Evolutionary conservation across 2,797 vertebrate species (phyloP).

Genomic region (Poecile montanus): DNA sequence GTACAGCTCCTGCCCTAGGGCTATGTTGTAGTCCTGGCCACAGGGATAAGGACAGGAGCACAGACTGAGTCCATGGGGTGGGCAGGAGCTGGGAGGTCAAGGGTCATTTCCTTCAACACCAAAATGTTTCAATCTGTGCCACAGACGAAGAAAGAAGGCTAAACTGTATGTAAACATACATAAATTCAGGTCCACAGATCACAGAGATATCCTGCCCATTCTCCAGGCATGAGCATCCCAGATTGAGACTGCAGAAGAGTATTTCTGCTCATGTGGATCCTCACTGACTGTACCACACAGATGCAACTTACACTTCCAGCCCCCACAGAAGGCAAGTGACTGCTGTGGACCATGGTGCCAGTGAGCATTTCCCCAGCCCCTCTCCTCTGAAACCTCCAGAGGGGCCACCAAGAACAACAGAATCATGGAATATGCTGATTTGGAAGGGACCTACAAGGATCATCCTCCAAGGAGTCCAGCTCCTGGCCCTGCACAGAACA

Average conservation of each 20-base stretch:
- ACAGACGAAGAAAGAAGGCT: not conserved
- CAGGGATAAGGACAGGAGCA: not conserved
- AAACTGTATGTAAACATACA: not conserved
- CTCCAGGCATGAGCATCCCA: not conserved
- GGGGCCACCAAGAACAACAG: fast-evolving
- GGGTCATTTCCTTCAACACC: not conserved
- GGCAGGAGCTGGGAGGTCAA: not conserved
- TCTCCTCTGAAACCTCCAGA: not conserved
- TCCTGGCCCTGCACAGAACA: not conserved
- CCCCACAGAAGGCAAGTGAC: not conserved
- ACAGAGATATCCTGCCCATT: not conserved
- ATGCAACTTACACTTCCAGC: not conserved
- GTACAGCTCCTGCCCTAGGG: not conserved
- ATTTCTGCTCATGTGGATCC: not conserved
- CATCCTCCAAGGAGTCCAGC: not conserved
- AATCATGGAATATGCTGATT: not conserved
- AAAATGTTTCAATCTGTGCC: not conserved
- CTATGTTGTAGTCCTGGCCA: not conserved
- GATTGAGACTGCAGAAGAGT: not conserved
- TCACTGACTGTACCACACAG: not conserved
- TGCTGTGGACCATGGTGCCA: not conserved
- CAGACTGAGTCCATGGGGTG: fast-evolving
- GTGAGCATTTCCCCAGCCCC: not conserved
- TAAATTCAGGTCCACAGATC: not conserved
- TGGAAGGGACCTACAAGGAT: not conserved